Percentiles rank a stretch among this genome's conserved stretches.
Conservation (phyloP, 2,113 vertebrate genomes). For the Sinocyclocheilus rhinocerous region DNA sequence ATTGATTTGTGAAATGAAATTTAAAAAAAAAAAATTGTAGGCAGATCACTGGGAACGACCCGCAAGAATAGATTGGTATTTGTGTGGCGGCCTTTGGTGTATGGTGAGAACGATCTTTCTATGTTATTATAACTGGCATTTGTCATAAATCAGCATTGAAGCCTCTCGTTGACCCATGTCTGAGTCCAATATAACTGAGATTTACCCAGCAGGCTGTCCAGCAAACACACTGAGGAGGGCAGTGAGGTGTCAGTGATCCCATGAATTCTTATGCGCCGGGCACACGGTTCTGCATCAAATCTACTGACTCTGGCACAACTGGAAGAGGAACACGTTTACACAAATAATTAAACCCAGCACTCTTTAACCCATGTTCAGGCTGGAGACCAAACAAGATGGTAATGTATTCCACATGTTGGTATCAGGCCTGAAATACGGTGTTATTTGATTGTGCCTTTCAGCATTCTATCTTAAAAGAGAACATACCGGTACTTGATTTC, state of each 20-base stretch:
- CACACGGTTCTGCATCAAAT: slow-evolving; percentile 27
- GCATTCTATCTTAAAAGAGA: background rate
- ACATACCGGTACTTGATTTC: slow-evolving; percentile 1
- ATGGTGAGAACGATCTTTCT: slow-evolving; percentile 22
- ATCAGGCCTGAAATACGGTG: background rate
- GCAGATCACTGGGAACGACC: background rate
- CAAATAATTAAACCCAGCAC: slow-evolving; percentile 44
- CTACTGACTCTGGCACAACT: slow-evolving; percentile 43
- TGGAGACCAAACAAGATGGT: slow-evolving; percentile 48
- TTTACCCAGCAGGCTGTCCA: slow-evolving; percentile 6
- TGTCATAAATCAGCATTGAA: slow-evolving; percentile 34
- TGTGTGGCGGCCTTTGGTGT: background rate
- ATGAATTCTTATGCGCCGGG: slow-evolving; percentile 14
- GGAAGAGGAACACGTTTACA: slow-evolving; percentile 40
- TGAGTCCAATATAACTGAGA: slow-evolving; percentile 26
- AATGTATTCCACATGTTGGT: slow-evolving; percentile 51
- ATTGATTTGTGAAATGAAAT: background rate
- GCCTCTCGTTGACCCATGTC: slow-evolving; percentile 34
- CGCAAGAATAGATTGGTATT: background rate
- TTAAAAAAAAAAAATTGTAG: no score
- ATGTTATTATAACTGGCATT: slow-evolving; percentile 38
- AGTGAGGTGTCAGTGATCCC: slow-evolving; percentile 5
- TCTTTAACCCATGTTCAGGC: slow-evolving; percentile 26
- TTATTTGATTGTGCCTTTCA: background rate
- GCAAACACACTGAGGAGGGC: background rate